Conservation (phyloP, 1,140 invertebrate genomes). For the Camponotus vicinus region DNA sequence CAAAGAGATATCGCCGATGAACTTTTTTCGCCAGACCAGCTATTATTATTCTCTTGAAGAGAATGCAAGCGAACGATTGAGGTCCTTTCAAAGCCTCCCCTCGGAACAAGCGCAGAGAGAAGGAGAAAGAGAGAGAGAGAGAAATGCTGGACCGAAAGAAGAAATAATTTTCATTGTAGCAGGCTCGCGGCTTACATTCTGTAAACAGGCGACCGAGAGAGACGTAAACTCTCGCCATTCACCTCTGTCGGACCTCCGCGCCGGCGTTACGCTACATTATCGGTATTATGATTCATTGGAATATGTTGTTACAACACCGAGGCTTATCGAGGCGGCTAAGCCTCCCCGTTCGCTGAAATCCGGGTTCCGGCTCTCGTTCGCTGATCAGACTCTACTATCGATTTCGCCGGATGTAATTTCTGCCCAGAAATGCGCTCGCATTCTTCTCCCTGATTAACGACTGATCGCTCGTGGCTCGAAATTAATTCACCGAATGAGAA, state of each 20-base stretch:
- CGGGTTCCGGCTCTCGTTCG: neutral
- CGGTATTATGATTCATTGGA: constrained; percentile 70
- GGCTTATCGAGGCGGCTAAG: constrained; percentile 57
- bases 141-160: neutral
- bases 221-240: constrained; percentile 54
- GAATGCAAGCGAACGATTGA: constrained; percentile 1
- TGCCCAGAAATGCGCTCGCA: neutral
- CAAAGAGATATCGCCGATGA: neutral
- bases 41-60: neutral
- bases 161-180: constrained; percentile 9
- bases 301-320: constrained; percentile 64
- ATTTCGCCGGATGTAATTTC: constrained; percentile 28
- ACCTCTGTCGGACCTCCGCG: constrained; percentile 15
- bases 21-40: neutral
- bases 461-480: neutral
- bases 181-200: constrained; percentile 6
- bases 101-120: neutral
- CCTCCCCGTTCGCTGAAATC: constrained; percentile 43
- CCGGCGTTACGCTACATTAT: constrained; percentile 61
- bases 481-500: neutral
- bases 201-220: constrained; percentile 6
- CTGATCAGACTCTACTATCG: constrained; percentile 4
- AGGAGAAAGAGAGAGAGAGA: neutral
- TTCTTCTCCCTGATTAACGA: constrained; percentile 17
- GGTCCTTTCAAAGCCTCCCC: neutral